Base-by-base conservation (phyloP, 53 echinoderm and acorn worm species). In the Paracentrotus lividus region DNA sequence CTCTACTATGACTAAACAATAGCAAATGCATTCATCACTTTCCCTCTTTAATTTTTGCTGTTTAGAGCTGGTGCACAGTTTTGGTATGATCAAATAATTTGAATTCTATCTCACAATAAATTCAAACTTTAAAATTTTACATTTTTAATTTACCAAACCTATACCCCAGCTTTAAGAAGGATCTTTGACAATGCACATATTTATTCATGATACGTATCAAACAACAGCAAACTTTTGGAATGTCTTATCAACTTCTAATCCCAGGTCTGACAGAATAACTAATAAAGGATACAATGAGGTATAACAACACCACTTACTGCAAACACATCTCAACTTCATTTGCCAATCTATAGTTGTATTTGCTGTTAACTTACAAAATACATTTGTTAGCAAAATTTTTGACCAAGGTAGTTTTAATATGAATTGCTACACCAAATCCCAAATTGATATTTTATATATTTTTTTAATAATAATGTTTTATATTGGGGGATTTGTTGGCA, bases 301-400 rank as follows among this genome's bases (percentile, higher is more conserved):
- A n/a, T n/a, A n/a, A n/a, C n/a, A n/a, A n/a, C n/a, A n/a, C n/a
- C n/a, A n/a, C 12, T 47, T n/a, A 81, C 18, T n/a, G 76, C 26
- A 81, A 81, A 81, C 47, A 81, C 38, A 81, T 26, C 8, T 81
- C 12, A 24, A 81, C 81, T 47, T 81, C 81, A 81, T 81, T 44
- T n/a, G 24, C 7, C n/a, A 38, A 18, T 15, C 38, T 18, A 36
- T 72, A n/a, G n/a, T n/a, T n/a, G n/a, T n/a, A n/a, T n/a, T n/a
- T n/a, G n/a, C n/a, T n/a, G n/a, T n/a, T n/a, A n/a, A n/a, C n/a
- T n/a, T n/a, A n/a, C n/a, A n/a, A n/a, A n/a, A n/a, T 0, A 10
- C 1, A 64, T 8, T 29, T 29, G 8, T 64, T 31, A 64, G 31
- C 29, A 1, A 20, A 20, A 38, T 72, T 5, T 36, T 38, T 72